Evolutionary conservation across 2,888 invertebrate species (phyloP), one percentile per base, ranked within the genome.

Genomic region (Cyaniris semiargus): DNA sequence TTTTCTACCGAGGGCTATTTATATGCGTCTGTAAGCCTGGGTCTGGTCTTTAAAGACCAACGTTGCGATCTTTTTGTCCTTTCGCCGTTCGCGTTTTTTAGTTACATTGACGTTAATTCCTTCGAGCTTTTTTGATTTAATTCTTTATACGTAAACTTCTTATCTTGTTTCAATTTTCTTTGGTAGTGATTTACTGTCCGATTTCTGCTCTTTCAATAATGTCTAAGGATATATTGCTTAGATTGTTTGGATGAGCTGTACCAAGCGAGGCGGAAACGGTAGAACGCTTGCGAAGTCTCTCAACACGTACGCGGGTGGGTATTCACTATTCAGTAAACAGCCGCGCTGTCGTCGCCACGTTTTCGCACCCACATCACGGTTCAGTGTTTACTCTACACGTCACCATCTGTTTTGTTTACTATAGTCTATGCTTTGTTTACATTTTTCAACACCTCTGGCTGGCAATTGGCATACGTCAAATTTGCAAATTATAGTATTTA

Each of bases 251-350:
- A 58, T 10, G n/a, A 21, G 58, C 58, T 21, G 58, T 58, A 21
- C 18, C 56, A 56, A 56, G 56, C n/a, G n/a, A 56, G 56, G n/a
- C 72, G 48, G 72, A 48, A 23, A 15, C 2, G 23, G 0, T 21
- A 21, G 13, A n/a, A 23, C 15, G 72, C 21, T 44, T 72, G 74
- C 74, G 74, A 74, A 72, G 23, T 74, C 74, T 74, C 53, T 74
- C 74, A 48, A 74, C 74, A 27, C 74, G 21, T 15, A 10, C 18
- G 5, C 38, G 4, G 70, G 23, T 38, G 1, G 21, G n/a, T 38
- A 38, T 8, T 8, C 60, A 13, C 13, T 21, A 8, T 8, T 8
- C 58, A 1, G 66, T 66, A 66, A 66, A 66, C 66, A 66, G 60
- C 21, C 23, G 31, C 70, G 70, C 70, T 38, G 71, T 38, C 71